Percentiles rank a stretch among this genome's conserved stretches.
Conservation (phyloP, 2,113 vertebrate genomes). For the Myotis davidii region DNA sequence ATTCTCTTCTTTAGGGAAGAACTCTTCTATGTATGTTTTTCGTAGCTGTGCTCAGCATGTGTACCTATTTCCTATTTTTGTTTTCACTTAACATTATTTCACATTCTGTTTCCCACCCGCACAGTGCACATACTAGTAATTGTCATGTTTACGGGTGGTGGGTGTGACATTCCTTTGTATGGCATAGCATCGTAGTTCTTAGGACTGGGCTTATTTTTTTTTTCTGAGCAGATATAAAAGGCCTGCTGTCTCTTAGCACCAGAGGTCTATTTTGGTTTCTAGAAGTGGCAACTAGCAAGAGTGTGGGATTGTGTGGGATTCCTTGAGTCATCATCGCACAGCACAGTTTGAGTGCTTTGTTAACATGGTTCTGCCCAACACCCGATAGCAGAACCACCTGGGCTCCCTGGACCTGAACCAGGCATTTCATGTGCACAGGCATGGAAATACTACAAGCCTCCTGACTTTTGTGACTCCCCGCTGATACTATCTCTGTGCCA, state of each 20-base stretch:
- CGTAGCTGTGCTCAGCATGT: not conserved
- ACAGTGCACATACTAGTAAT: not conserved
- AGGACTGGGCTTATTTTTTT: conserved; percentile 39
- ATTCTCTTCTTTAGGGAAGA: conserved; percentile 10
- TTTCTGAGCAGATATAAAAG: conserved; percentile 62
- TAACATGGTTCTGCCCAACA: conserved; percentile 14
- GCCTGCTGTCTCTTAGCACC: conserved; percentile 64
- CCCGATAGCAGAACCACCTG: not conserved
- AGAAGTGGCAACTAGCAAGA: conserved; percentile 56
- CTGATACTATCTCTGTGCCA: not conserved
- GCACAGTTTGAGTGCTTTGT: conserved; percentile 43
- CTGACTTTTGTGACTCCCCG: not conserved
- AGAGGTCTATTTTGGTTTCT: conserved; percentile 71
- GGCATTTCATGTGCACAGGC: not conserved
- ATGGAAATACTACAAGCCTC: not conserved
- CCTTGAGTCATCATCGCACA: conserved; percentile 63
- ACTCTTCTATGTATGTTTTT: not conserved
- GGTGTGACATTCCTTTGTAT: conserved; percentile 34
- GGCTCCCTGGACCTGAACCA: not conserved
- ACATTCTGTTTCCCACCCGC: conserved; percentile 25
- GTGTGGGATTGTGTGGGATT: conserved; percentile 47
- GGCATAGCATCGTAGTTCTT: not conserved
- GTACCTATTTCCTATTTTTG: conserved; percentile 4
- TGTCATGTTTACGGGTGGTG: conserved; percentile 41
- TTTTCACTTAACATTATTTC: conserved; percentile 50